These are phyloP conservation scores for Diarsia rubi DNA, from an alignment of 2,888 invertebrate genomes.

Conservation along the genomic window DNA sequence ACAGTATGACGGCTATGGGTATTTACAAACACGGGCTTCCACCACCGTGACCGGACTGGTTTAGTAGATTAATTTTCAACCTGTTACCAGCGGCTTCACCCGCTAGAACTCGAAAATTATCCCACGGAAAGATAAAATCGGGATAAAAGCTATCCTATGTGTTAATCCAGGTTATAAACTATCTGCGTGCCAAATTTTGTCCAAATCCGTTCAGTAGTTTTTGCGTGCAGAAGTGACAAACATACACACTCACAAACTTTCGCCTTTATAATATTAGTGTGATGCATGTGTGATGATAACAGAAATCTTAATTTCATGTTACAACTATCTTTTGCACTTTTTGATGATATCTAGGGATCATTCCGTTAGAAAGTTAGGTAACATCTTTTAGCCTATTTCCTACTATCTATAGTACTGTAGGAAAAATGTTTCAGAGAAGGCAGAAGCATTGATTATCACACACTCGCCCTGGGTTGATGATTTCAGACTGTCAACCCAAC, in stretches of 20 bases:
- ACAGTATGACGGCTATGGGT: not conserved
- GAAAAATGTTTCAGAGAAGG: not conserved
- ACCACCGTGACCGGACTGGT: constrained; percentile 9
- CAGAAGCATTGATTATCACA: not conserved
- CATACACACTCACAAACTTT: too few species aligned
- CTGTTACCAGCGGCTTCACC: too few species aligned
- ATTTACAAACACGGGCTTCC: constrained; percentile 1
- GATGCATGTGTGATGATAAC: too few species aligned
- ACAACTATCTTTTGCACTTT: not conserved
- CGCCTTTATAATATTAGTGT: too few species aligned
- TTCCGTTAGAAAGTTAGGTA: not conserved
- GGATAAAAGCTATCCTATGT: too few species aligned
- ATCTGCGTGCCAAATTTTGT: too few species aligned
- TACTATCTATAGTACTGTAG: not conserved
- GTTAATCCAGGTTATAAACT: too few species aligned
- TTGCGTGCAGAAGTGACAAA: too few species aligned
- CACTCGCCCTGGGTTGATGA: not conserved
- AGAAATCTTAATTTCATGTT: not conserved
- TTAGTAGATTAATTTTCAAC: not conserved
- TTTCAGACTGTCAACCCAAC: not conserved
- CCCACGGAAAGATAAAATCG: too few species aligned
- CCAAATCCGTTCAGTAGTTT: too few species aligned
- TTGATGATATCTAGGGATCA: not conserved
- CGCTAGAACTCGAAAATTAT: too few species aligned
- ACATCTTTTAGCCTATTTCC: not conserved